A percentile compares a stretch with the other conserved stretches of the same genome.
These are phyloP conservation scores for Sylvia borin DNA, from an alignment of 2,797 vertebrate species.

Conservation along the genomic window DNA sequence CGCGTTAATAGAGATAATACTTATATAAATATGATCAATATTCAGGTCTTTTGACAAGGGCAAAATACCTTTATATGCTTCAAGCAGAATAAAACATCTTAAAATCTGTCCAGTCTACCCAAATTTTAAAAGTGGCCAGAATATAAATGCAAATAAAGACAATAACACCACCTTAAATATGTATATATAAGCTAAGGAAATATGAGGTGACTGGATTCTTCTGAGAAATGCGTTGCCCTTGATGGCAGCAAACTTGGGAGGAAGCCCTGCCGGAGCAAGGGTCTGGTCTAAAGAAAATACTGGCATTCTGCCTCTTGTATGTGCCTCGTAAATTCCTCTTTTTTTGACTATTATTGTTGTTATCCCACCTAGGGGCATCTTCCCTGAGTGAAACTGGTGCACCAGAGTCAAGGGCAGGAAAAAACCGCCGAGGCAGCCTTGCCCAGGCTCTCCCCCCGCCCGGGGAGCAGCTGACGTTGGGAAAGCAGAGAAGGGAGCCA, in stretches of 20 bases:
- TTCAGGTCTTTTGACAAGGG: background rate
- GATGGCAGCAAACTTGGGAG: background rate
- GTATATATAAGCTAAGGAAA: background rate
- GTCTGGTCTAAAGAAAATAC: background rate
- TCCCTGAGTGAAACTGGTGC: slow-evolving; percentile 72
- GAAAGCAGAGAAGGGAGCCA: slow-evolving; percentile 80
- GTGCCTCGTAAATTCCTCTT: background rate
- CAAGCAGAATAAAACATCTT: background rate
- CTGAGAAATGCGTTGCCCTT: background rate
- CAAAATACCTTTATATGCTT: background rate
- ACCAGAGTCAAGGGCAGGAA: slow-evolving; percentile 83
- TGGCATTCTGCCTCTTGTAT: background rate
- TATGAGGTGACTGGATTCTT: background rate
- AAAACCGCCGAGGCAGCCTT: slow-evolving; percentile 66
- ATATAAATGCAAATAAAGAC: background rate
- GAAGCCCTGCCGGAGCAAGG: background rate
- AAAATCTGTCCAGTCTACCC: background rate
- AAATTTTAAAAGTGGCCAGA: background rate
- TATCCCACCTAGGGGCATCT: slow-evolving; percentile 6
- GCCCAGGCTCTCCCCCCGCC: slow-evolving; percentile 67
- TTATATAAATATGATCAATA: background rate
- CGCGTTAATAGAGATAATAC: background rate
- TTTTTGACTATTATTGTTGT: background rate
- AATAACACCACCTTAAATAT: background rate
- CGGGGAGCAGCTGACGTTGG: slow-evolving; percentile 81